Percentiles rank a stretch among this genome's conserved stretches.
These are phyloP conservation scores for Malacoraja senta DNA, from an alignment of 2,797 vertebrate genomes.

Conservation along the genomic window DNA sequence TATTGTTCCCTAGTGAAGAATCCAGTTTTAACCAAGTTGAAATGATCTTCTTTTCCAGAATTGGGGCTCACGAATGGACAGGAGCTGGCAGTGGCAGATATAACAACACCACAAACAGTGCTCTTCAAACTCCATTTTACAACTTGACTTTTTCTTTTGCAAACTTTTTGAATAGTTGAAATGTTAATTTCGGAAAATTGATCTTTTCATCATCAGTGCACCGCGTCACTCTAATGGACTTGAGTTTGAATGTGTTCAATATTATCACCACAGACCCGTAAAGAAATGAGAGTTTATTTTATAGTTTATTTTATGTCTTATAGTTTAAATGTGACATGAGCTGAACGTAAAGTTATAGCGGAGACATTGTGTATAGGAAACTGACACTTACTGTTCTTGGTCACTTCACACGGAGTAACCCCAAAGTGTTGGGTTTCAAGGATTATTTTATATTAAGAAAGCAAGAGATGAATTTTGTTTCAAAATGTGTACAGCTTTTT, in stretches of 20 bases:
- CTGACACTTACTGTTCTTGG: neutral
- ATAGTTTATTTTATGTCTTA: conserved; percentile 1
- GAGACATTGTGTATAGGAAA: neutral
- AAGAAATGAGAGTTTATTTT: conserved; percentile 3
- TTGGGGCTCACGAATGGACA: conserved; percentile 78
- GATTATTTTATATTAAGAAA: conserved; percentile 25
- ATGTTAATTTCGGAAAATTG: neutral
- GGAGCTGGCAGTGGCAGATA: conserved; percentile 81
- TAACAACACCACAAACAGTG: conserved; percentile 87
- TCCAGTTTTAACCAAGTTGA: neutral
- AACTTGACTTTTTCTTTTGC: conserved; percentile 55
- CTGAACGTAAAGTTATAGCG: neutral
- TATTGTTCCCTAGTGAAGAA: neutral
- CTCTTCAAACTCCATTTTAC: conserved; percentile 84
- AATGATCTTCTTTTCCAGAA: conserved; percentile 59
- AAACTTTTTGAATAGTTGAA: conserved; percentile 40
- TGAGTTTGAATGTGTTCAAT: conserved; percentile 1
- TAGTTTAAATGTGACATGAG: neutral
- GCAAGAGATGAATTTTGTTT: neutral
- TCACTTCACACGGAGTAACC: neutral
- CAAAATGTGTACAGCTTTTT: neutral
- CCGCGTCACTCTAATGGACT: neutral
- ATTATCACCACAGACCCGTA: neutral
- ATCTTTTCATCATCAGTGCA: neutral
- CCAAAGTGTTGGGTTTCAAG: neutral